Conservation (phyloP, 2,888 invertebrate species). For the Clostera curtula region DNA sequence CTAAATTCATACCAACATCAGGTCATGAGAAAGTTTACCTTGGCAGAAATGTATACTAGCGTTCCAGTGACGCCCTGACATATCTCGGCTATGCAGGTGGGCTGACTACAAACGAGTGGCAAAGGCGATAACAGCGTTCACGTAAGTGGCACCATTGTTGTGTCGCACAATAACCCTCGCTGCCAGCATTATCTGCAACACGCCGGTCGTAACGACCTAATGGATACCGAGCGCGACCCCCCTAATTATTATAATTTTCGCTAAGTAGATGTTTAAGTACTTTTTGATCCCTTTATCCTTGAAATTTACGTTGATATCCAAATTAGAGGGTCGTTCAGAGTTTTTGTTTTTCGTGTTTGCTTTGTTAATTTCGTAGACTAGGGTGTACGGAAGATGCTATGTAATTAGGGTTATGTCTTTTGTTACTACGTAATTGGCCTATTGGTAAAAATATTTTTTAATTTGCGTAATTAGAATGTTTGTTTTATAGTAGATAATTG, state of each 20-base stretch:
- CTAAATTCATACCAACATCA: too few relatives aligned
- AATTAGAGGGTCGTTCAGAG: slow-evolving; percentile 31
- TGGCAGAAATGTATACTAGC: too few relatives aligned
- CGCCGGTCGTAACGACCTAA: slow-evolving; percentile 42
- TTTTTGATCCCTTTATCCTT: slow-evolving; percentile 43
- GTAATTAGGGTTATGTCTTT: too few relatives aligned
- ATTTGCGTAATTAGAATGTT: too few relatives aligned
- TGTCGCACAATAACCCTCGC: slow-evolving; percentile 56
- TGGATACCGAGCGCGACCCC: slow-evolving; percentile 47
- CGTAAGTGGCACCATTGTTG: slow-evolving; percentile 56
- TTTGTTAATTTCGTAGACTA: slow-evolving; percentile 4
- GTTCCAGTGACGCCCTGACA: slow-evolving; percentile 27
- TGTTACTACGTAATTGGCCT: too few relatives aligned
- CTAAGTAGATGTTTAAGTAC: slow-evolving; percentile 44
- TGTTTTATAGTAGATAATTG: too few relatives aligned
- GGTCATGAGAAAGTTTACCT: too few relatives aligned
- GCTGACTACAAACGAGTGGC: slow-evolving; percentile 51
- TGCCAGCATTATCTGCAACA: slow-evolving; percentile 49
- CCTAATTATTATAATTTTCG: slow-evolving; percentile 59
- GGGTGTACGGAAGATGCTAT: too few relatives aligned
- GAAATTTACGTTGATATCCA: slow-evolving; percentile 32
- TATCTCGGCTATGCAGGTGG: slow-evolving; percentile 47
- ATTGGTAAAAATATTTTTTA: too few relatives aligned
- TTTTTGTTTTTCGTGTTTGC: slow-evolving; percentile 19
- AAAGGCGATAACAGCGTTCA: slow-evolving; percentile 52